Percentiles rank a stretch among this genome's conserved stretches.
Evolutionary conservation across 2,888 invertebrate species (phyloP).

Genomic region (Noctuana brunneofusca): DNA sequence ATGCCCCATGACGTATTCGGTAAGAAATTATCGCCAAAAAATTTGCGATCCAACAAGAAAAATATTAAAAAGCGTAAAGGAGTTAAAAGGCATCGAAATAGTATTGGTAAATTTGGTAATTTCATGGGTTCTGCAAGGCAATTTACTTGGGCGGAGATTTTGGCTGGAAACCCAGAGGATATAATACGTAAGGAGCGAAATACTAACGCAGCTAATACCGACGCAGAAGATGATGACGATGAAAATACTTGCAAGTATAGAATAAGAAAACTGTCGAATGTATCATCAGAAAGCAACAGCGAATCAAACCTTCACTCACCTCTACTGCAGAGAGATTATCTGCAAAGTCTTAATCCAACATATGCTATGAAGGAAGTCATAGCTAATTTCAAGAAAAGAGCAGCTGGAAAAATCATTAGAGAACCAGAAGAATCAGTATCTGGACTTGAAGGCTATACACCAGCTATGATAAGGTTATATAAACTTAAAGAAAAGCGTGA

Average conservation of each 20-base stretch:
- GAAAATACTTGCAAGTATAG: slow-evolving; percentile 71
- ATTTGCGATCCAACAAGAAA: slow-evolving; percentile 84
- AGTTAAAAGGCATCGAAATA: slow-evolving; percentile 68
- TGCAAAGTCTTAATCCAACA: slow-evolving; percentile 84
- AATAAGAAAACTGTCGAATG: slow-evolving; percentile 69
- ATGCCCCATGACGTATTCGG: slow-evolving; percentile 74
- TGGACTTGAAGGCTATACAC: slow-evolving; percentile 74
- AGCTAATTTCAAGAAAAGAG: slow-evolving; percentile 83
- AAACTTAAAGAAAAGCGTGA: slow-evolving; percentile 74
- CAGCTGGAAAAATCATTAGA: slow-evolving; percentile 57
- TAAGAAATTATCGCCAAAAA: slow-evolving; percentile 84
- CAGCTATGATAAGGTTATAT: slow-evolving; percentile 81
- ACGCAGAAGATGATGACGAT: slow-evolving; percentile 58
- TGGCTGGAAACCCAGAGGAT: slow-evolving; percentile 85
- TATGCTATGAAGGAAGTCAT: slow-evolving; percentile 88
- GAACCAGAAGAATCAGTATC: slow-evolving; percentile 53
- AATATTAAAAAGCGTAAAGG: slow-evolving; percentile 72
- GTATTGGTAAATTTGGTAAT: slow-evolving; percentile 78
- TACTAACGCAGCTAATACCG: slow-evolving; percentile 44
- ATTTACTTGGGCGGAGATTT: slow-evolving; percentile 86
- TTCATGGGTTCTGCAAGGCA: slow-evolving; percentile 80
- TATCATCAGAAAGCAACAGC: slow-evolving; percentile 56
- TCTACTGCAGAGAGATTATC: slow-evolving; percentile 70
- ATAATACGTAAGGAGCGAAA: slow-evolving; percentile 81
- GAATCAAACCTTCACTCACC: slow-evolving; percentile 65